These are phyloP conservation scores for Botia kubotai DNA, from an alignment of 2,797 vertebrate genomes.

Conservation along the genomic window DNA sequence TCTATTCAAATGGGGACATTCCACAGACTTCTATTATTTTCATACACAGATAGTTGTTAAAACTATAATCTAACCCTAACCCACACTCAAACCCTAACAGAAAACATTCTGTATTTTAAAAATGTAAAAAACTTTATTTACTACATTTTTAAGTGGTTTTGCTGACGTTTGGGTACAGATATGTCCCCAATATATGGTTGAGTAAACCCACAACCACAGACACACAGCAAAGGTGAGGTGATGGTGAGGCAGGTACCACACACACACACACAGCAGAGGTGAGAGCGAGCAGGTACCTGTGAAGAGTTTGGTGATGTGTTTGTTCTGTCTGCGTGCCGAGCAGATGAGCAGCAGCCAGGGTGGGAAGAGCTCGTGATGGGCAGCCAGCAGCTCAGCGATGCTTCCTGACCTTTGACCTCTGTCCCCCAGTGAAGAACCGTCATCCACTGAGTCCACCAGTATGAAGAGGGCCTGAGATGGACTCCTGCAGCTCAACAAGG, in stretches of 20 bases:
- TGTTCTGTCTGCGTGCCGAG: conserved; percentile 94
- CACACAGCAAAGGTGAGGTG: not conserved
- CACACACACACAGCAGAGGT: not conserved
- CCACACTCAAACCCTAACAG: too few relatives aligned
- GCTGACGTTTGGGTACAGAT: too few relatives aligned
- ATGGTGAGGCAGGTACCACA: too few relatives aligned
- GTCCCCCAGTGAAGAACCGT: conserved; percentile 87
- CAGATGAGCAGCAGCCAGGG: conserved; percentile 96
- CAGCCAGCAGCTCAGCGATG: conserved; percentile 92
- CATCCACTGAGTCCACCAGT: conserved; percentile 93
- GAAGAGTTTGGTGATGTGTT: conserved; percentile 95
- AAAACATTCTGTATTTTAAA: too few relatives aligned
- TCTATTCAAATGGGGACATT: too few relatives aligned
- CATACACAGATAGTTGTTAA: too few relatives aligned
- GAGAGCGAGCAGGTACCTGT: conserved; percentile 77
- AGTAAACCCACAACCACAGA: too few relatives aligned
- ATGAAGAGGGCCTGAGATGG: conserved; percentile 91
- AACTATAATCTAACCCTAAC: too few relatives aligned
- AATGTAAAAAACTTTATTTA: too few relatives aligned
- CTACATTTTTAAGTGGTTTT: too few relatives aligned
- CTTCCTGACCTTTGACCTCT: conserved; percentile 87
- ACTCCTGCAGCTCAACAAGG: conserved; percentile 88
- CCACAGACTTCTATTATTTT: too few relatives aligned
- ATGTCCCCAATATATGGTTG: too few relatives aligned
- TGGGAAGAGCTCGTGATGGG: conserved; percentile 94